Conservation (phyloP, 2,797 vertebrate species). For the Mallotus villosus region DNA sequence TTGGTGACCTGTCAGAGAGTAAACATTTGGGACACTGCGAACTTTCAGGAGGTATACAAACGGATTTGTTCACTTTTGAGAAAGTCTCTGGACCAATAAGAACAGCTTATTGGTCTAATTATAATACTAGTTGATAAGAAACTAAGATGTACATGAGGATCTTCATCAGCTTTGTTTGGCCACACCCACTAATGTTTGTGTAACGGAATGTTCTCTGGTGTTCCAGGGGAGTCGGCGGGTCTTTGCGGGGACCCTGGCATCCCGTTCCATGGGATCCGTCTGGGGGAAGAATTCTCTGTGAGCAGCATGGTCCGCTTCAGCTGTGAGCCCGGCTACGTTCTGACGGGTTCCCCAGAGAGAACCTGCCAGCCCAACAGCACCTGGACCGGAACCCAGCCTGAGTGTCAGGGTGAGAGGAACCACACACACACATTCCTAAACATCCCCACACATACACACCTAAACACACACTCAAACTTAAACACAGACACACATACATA, state of each 20-base stretch:
- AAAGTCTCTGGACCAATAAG: too few species aligned
- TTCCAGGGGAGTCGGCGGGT: conserved; percentile 82
- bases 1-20: too few species aligned
- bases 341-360: conserved; percentile 88
- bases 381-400: conserved; percentile 89
- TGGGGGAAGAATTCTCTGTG: conserved; percentile 85
- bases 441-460: not conserved
- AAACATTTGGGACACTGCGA: too few species aligned
- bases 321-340: conserved; percentile 88
- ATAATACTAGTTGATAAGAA: too few species aligned
- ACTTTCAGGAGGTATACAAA: too few species aligned
- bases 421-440: not conserved
- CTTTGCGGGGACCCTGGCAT: conserved; percentile 91
- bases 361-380: conserved; percentile 82
- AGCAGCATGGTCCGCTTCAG: conserved; percentile 87
- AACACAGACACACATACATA: not conserved
- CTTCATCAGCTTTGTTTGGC: too few species aligned
- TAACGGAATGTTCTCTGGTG: not conserved
- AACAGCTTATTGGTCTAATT: too few species aligned
- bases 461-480: not conserved
- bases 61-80: too few species aligned
- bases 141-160: too few species aligned
- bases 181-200: not conserved
- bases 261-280: conserved; percentile 89
- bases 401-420: conserved; percentile 85